Conservation (phyloP, 2,888 invertebrate genomes). For the Tetragonula carbonaria region DNA sequence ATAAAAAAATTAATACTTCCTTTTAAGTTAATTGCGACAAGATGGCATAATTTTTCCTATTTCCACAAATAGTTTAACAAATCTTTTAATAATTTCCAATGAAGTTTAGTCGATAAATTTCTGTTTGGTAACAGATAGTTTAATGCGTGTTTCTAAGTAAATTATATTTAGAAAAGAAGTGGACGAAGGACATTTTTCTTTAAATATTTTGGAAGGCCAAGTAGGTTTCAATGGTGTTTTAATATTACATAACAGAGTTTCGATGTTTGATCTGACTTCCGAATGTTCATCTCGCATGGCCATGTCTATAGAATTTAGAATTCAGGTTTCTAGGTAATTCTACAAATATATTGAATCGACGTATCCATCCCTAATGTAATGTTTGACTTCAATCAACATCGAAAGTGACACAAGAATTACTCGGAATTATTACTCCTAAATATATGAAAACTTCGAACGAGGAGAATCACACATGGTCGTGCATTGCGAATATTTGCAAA, state of each 20-base stretch:
- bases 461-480: not conserved
- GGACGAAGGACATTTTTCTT: too few species aligned
- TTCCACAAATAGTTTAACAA: too few species aligned
- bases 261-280: slow-evolving; percentile 21
- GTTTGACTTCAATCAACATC: slow-evolving; percentile 23
- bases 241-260: not conserved
- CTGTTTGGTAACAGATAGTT: not conserved
- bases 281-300: not conserved
- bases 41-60: too few species aligned
- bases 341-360: slow-evolving; percentile 15
- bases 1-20: too few species aligned
- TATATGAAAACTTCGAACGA: not conserved
- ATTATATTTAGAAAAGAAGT: not conserved
- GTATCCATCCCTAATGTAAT: slow-evolving; percentile 7
- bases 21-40: too few species aligned
- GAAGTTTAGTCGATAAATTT: not conserved
- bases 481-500: slow-evolving; percentile 53
- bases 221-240: not conserved
- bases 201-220: not conserved
- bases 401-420: slow-evolving; percentile 5
- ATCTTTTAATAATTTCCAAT: too few species aligned
- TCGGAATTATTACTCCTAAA: not conserved
- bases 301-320: not conserved
- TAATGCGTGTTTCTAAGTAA: not conserved
- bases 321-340: slow-evolving; percentile 7